phyloP scores from a whole-genome alignment of 2,113 vertebrate genomes.

The Zosterops borbonicus region DNA sequence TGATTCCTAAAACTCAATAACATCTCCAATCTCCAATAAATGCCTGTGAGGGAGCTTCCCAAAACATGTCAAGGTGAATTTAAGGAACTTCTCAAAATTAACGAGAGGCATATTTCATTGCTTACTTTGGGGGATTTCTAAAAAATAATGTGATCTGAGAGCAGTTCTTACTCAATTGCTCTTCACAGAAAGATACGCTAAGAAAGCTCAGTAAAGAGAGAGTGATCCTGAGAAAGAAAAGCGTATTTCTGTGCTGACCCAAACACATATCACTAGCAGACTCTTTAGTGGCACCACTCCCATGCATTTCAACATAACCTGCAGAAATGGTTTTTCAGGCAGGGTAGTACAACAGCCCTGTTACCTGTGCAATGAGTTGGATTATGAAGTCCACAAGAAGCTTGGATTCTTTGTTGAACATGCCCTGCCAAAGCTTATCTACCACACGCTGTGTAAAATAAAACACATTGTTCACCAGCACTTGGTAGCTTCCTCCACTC shows the following conservation, averaged over 20 bases:
- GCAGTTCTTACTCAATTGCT: background rate
- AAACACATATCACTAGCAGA: background rate
- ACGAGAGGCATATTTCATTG: fast-evolving
- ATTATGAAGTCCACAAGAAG: constrained; percentile 97
- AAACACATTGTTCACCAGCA: constrained; percentile 97
- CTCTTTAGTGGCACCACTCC: background rate
- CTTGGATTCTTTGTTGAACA: constrained; percentile 99
- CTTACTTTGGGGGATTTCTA: background rate
- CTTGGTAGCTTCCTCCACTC: constrained; percentile 92
- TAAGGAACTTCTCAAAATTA: background rate
- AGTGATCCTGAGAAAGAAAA: background rate
- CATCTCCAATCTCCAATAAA: background rate
- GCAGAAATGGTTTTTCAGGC: background rate
- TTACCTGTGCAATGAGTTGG: constrained; percentile 97
- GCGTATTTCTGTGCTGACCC: background rate
- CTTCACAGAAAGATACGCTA: background rate
- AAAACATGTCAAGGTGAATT: background rate
- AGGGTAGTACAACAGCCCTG: background rate
- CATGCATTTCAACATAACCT: background rate
- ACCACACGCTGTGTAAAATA: constrained; percentile 97
- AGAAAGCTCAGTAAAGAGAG: background rate
- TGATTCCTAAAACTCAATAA: background rate
- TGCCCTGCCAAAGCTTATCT: constrained; percentile 99
- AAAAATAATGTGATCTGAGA: background rate
- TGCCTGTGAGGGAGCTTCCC: background rate